A percentile compares a stretch with the other conserved stretches of the same genome.
Conservation (phyloP, 2,113 vertebrate species). For the Paradisaea rubra region DNA sequence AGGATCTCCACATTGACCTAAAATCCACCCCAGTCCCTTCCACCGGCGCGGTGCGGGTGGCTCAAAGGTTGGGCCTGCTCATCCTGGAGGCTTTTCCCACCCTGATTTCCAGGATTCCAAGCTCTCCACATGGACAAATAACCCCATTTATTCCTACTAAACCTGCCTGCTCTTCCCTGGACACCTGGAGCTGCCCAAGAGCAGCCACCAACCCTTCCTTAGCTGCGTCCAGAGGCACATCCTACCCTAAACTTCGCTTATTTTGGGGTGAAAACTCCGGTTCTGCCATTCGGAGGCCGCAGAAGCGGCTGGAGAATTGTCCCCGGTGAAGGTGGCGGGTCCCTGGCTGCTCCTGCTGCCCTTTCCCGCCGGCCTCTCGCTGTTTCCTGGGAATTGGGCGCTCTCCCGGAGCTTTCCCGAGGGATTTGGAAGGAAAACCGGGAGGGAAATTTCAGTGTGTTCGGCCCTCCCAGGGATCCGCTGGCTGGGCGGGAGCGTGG, state of each 20-base stretch:
- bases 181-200: not conserved
- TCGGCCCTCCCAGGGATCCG: too few relatives aligned
- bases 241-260: not conserved
- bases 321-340: not conserved
- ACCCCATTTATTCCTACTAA: not conserved
- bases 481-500: too few relatives aligned
- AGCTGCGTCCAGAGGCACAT: not conserved
- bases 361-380: too few relatives aligned
- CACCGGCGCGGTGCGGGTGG: fast-evolving
- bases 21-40: not conserved
- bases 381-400: too few relatives aligned
- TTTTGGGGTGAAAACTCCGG: not conserved
- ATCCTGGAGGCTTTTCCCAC: not conserved
- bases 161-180: not conserved
- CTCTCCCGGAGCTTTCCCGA: too few relatives aligned
- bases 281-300: not conserved
- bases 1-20: fast-evolving
- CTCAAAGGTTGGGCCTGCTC: not conserved
- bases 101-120: fast-evolving
- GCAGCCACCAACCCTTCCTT: not conserved
- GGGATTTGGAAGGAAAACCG: too few relatives aligned
- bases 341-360: not conserved
- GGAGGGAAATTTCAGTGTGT: too few relatives aligned
- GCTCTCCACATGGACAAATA: fast-evolving
- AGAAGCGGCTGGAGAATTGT: not conserved